These are phyloP conservation scores for Nemotelus pantherinus DNA, from an alignment of 2,888 invertebrate genomes.

Conservation along the genomic window DNA sequence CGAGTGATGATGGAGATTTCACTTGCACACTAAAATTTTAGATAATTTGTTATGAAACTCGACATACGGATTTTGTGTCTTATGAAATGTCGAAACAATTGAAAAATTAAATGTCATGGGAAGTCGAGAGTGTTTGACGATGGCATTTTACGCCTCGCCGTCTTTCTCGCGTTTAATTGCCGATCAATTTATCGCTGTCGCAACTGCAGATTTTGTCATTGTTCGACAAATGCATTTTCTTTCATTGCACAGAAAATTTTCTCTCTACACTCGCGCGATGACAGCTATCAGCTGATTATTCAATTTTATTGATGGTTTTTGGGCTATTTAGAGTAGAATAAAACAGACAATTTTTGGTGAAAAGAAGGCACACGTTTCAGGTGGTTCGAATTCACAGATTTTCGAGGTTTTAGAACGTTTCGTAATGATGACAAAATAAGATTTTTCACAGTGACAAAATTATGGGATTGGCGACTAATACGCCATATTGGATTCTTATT, in stretches of 20 bases:
- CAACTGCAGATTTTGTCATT: background rate
- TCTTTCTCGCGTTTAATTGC: background rate
- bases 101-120: conserved; percentile 15
- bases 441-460: conserved; percentile 19
- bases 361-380: conserved; percentile 19
- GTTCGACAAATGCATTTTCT: conserved; percentile 10
- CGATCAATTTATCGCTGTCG: background rate
- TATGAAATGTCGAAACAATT: conserved; percentile 14
- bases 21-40: conserved; percentile 34
- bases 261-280: conserved; percentile 1
- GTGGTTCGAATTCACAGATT: conserved; percentile 23
- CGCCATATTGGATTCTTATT: conserved; percentile 31
- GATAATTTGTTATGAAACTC: conserved; percentile 17
- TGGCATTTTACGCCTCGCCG: conserved; percentile 16
- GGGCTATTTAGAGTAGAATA: background rate
- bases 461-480: conserved; percentile 24
- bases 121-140: background rate
- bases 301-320: conserved; percentile 13
- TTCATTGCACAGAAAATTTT: conserved; percentile 10
- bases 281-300: conserved; percentile 46
- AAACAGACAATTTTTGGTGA: background rate
- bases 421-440: background rate
- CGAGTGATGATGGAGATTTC: conserved; percentile 14
- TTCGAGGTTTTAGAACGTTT: background rate
- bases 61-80: background rate